Evolutionary conservation across 2,113 vertebrate genomes (phyloP).

Genomic region (Carassius auratus): DNA sequence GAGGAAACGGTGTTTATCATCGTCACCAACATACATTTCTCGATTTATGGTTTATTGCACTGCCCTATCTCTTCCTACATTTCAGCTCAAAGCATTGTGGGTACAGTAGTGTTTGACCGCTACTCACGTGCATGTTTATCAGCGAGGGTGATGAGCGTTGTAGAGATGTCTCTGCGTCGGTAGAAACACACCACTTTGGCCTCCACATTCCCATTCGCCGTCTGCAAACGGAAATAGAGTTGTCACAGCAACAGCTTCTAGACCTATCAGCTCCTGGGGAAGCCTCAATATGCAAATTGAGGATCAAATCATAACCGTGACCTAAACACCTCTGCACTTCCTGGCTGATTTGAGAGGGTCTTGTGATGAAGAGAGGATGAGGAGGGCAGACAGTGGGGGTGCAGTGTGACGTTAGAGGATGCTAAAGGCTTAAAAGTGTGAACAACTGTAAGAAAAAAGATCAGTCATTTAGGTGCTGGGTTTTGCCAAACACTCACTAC

Average conservation of each 20-base stretch:
- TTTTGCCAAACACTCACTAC: not conserved
- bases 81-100: constrained; percentile 3
- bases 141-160: constrained; percentile 92
- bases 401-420: not conserved
- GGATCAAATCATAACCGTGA: constrained; percentile 23
- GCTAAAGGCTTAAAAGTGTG: not conserved
- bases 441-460: not conserved
- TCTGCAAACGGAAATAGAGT: constrained; percentile 81
- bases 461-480: not conserved
- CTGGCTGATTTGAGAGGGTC: constrained; percentile 4
- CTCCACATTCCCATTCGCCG: constrained; percentile 97
- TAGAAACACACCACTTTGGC: constrained; percentile 99
- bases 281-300: constrained; percentile 14
- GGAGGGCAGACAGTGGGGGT: not conserved
- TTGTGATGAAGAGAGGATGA: not conserved
- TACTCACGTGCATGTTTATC: constrained; percentile 98
- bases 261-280: constrained; percentile 51
- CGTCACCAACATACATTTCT: no score
- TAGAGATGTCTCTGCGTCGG: constrained; percentile 93
- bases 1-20: no score
- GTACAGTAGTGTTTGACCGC: not conserved
- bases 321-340: not conserved
- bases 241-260: constrained; percentile 72
- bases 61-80: no score
- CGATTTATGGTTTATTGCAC: no score